Evolutionary conservation across 2,113 vertebrate species (phyloP).

Genomic region (Rhinoderma darwinii): DNA sequence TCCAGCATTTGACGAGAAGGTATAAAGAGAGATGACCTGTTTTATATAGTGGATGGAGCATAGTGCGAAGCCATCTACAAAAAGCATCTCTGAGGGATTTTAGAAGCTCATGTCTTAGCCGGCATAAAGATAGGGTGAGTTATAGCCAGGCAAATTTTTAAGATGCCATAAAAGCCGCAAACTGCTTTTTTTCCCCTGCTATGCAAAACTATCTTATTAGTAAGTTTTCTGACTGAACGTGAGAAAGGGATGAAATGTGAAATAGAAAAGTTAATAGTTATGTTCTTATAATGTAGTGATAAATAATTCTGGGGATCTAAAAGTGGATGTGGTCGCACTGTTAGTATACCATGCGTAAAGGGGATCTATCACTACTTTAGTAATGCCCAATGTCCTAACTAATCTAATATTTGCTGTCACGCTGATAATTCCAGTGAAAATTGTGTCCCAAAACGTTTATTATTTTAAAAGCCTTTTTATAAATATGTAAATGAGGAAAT

Average conservation of each 20-base stretch:
- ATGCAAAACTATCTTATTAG: constrained; percentile 44
- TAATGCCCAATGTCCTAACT: no score
- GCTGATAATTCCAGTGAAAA: no score
- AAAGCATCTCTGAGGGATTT: constrained; percentile 28
- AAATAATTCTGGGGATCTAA: neutral
- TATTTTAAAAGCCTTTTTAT: no score
- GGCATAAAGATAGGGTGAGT: constrained; percentile 35
- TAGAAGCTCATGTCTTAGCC: constrained; percentile 10
- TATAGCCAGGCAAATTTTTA: constrained; percentile 30
- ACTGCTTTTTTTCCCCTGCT: constrained; percentile 22
- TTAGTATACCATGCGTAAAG: no score
- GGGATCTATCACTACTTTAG: no score
- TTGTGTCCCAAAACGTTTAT: no score
- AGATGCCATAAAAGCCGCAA: constrained; percentile 48
- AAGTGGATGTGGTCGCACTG: neutral
- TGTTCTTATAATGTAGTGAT: neutral
- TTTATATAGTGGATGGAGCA: neutral
- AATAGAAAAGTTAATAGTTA: constrained; percentile 33
- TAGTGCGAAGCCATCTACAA: neutral
- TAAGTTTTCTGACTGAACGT: constrained; percentile 15
- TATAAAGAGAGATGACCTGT: constrained; percentile 48
- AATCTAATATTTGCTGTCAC: no score
- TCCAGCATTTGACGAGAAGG: constrained; percentile 27
- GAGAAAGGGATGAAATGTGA: neutral
- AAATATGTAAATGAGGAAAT: no score